Evolutionary conservation across 1,140 invertebrate species (phyloP).

Genomic region (Stratiolaelaps scimitus): DNA sequence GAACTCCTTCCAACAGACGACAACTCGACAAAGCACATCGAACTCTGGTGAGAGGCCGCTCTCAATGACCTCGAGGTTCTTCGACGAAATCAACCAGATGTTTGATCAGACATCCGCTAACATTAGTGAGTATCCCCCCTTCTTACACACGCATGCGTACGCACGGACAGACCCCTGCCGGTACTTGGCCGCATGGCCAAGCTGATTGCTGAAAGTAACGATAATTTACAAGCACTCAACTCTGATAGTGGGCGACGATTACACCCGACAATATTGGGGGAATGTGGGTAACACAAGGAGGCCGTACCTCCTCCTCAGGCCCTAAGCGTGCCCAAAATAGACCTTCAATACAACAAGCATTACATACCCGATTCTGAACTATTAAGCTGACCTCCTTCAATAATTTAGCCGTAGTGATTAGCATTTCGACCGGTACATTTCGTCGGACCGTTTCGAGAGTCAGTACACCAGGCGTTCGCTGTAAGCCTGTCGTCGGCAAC

Average conservation of each 20-base stretch:
- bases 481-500: too few species aligned
- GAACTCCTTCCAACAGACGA: neutral
- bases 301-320: too few species aligned
- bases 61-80: constrained; percentile 22
- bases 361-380: too few species aligned
- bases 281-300: too few species aligned
- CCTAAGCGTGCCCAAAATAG: too few species aligned
- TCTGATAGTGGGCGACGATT: neutral
- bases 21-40: neutral
- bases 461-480: too few species aligned
- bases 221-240: neutral
- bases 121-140: constrained; percentile 9
- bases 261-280: neutral
- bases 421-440: too few species aligned
- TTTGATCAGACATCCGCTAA: constrained; percentile 28
- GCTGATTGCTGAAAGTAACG: neutral
- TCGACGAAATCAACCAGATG: constrained; percentile 27
- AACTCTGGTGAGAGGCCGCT: neutral
- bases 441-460: too few species aligned
- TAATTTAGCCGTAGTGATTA: too few species aligned
- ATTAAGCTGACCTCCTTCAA: too few species aligned
- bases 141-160: neutral
- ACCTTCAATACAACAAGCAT: too few species aligned
- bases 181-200: neutral
- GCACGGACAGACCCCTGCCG: neutral